phyloP scores from a whole-genome alignment of 1,140 invertebrate species.

The Drosophila takahashii region DNA sequence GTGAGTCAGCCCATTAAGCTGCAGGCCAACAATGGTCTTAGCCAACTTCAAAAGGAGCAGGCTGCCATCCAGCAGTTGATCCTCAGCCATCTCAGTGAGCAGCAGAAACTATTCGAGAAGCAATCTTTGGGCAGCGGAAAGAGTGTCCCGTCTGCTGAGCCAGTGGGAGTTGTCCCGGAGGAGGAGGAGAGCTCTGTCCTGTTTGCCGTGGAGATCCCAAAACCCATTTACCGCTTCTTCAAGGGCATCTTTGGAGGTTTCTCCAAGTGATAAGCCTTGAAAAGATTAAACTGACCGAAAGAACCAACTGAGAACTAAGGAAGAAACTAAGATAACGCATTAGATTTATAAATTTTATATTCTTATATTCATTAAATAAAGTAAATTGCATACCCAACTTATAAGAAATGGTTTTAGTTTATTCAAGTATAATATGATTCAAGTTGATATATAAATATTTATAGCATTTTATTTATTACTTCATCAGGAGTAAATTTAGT shows the following conservation, averaged over 20 bases:
- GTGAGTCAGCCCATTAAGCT: slow-evolving; percentile 29
- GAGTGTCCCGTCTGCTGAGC: slow-evolving; percentile 34
- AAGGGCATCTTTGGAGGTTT: slow-evolving; percentile 66
- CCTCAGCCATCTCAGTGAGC: slow-evolving; percentile 17
- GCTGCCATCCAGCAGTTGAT: slow-evolving; percentile 30
- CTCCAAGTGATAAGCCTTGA: slow-evolving; percentile 27
- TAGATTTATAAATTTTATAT: background rate
- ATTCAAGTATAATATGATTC: background rate
- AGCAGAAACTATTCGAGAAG: slow-evolving; percentile 26
- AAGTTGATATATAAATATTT: background rate
- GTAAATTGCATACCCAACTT: slow-evolving; percentile 14
- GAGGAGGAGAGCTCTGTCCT: slow-evolving; percentile 59
- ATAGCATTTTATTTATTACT: too few species aligned
- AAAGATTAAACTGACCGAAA: background rate
- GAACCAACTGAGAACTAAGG: slow-evolving; percentile 4
- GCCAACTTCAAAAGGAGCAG: slow-evolving; percentile 24
- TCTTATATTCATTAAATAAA: slow-evolving; percentile 12
- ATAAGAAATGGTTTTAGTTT: background rate
- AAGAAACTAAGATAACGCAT: slow-evolving; percentile 8
- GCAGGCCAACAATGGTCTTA: slow-evolving; percentile 8
- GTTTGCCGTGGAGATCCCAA: slow-evolving; percentile 70
- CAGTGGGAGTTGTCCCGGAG: background rate
- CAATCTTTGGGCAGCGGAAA: slow-evolving; percentile 19
- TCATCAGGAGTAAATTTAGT: too few species aligned
- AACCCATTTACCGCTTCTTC: slow-evolving; percentile 71